These are phyloP conservation scores for Platichthys stellatus DNA, from an alignment of 2,113 vertebrate genomes.

Conservation along the genomic window DNA sequence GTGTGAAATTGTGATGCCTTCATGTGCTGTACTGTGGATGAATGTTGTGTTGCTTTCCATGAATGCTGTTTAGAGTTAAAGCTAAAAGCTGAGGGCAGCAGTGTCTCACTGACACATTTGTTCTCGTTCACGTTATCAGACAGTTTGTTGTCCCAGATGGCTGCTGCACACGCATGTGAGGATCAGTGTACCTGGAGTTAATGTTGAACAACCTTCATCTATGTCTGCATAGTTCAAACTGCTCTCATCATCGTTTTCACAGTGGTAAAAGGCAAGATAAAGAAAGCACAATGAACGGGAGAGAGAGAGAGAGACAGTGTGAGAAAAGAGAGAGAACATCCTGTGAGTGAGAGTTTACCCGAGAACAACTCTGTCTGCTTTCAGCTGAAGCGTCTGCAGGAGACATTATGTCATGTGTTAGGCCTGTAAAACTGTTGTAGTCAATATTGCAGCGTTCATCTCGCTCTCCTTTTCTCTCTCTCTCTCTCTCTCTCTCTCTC, in stretches of 20 bases:
- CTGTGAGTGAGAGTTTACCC: constrained; percentile 62
- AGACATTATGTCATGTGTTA: constrained; percentile 72
- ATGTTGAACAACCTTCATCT: constrained; percentile 38
- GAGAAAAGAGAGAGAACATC: constrained; percentile 48
- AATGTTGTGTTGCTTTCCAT: not conserved
- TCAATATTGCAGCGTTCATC: constrained; percentile 51
- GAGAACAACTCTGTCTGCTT: constrained; percentile 61
- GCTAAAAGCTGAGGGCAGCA: not conserved
- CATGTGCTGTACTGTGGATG: not conserved
- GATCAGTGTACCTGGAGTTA: constrained; percentile 31
- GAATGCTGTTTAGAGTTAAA: not conserved
- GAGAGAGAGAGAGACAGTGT: constrained; percentile 3
- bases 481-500: not conserved
- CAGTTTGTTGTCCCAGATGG: constrained; percentile 16
- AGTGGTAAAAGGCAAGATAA: constrained; percentile 33
- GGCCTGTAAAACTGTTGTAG: constrained; percentile 51
- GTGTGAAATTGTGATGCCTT: not conserved
- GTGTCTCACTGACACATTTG: constrained; percentile 2
- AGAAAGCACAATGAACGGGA: constrained; percentile 20
- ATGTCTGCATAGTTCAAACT: constrained; percentile 30
- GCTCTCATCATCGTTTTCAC: constrained; percentile 39
- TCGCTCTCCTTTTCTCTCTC: constrained; percentile 6
- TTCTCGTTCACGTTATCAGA: not conserved
- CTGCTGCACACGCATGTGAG: not conserved
- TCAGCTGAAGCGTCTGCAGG: constrained; percentile 53